Percentiles rank a stretch among this genome's conserved stretches.
These are phyloP conservation scores for Gadopsis marmoratus DNA, from an alignment of 2,797 vertebrate species.

Conservation along the genomic window DNA sequence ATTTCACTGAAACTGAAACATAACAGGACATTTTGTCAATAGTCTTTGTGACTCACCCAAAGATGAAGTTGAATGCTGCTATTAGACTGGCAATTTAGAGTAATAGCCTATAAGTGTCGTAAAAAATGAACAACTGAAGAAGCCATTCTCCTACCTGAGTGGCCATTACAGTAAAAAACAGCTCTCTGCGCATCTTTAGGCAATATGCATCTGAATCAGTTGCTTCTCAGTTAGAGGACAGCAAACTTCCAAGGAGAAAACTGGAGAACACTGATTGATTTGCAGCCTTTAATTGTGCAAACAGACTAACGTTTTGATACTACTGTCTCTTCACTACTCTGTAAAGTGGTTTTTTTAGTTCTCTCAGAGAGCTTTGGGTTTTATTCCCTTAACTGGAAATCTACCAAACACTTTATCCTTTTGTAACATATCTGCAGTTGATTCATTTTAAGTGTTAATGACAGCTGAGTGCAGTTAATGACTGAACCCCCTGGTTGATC, in stretches of 20 bases:
- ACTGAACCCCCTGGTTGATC: not conserved
- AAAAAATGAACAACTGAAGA: conserved; percentile 12
- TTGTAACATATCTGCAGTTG: not conserved
- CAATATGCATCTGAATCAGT: too few relatives aligned
- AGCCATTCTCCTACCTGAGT: conserved; percentile 17
- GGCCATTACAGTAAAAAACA: conserved; percentile 24
- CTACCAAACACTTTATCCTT: not conserved
- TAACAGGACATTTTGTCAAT: conserved; percentile 49
- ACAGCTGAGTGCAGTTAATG: conserved; percentile 8
- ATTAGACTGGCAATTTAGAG: conserved; percentile 40
- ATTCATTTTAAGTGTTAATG: conserved; percentile 4
- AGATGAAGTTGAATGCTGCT: conserved; percentile 35
- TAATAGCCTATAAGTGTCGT: conserved; percentile 11
- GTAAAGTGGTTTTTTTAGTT: conserved; percentile 5
- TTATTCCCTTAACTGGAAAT: not conserved
- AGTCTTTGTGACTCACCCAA: conserved; percentile 17
- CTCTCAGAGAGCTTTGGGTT: not conserved
- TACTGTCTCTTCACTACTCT: too few relatives aligned
- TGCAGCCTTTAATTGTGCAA: too few relatives aligned
- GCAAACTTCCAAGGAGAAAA: too few relatives aligned
- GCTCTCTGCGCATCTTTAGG: too few relatives aligned
- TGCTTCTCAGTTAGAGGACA: too few relatives aligned
- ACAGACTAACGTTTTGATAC: too few relatives aligned
- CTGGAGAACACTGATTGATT: too few relatives aligned
- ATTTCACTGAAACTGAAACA: conserved; percentile 39